A percentile compares a stretch with the other conserved stretches of the same genome.
Conservation (phyloP, 2,888 invertebrate genomes). For the Sturmia bella region DNA sequence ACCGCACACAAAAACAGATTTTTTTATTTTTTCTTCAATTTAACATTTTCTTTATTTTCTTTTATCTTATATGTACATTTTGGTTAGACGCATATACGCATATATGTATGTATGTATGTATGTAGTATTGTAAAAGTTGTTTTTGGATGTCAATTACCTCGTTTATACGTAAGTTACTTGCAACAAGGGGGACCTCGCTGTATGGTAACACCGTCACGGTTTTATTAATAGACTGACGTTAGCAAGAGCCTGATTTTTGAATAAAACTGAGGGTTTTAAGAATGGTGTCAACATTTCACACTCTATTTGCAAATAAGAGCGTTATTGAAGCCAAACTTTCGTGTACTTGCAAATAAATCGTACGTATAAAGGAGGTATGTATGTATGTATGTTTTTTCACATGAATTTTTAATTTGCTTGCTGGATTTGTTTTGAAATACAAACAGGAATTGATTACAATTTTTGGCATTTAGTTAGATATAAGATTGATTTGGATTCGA, state of each 20-base stretch:
- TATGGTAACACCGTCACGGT: no score
- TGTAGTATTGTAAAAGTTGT: conserved; percentile 32
- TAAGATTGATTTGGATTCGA: conserved; percentile 43
- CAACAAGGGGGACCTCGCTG: no score
- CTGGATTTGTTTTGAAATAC: conserved; percentile 44
- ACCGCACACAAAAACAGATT: conserved; percentile 16
- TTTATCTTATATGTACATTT: conserved; percentile 26
- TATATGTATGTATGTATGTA: neutral
- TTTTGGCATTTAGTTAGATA: conserved; percentile 67
- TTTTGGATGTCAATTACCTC: conserved; percentile 25
- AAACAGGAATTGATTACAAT: conserved; percentile 59
- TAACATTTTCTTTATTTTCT: conserved; percentile 46
- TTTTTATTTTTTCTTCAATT: conserved; percentile 29
- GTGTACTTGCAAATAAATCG: no score
- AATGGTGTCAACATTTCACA: no score
- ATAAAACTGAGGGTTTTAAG: no score
- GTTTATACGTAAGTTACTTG: no score
- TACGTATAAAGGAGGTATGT: neutral
- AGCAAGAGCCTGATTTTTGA: no score
- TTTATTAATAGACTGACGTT: no score
- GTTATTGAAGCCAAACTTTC: no score
- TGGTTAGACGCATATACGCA: conserved; percentile 57
- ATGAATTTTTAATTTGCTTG: conserved; percentile 29
- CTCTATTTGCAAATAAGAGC: no score
- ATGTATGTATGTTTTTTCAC: conserved; percentile 8